These are phyloP conservation scores for Ptychobarbus kaznakovi DNA, from an alignment of 2,797 vertebrate genomes.

Conservation along the genomic window DNA sequence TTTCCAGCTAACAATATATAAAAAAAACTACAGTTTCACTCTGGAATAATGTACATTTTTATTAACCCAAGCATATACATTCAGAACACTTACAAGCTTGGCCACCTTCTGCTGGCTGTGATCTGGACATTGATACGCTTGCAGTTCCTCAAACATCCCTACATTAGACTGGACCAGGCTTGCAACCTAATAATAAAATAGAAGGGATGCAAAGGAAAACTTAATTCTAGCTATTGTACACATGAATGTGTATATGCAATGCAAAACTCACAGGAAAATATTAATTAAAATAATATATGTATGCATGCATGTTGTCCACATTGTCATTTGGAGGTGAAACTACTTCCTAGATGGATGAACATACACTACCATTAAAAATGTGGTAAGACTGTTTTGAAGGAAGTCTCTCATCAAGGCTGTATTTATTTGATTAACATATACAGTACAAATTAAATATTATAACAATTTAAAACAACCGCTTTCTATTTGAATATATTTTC, in stretches of 20 bases:
- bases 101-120: slow-evolving; percentile 63
- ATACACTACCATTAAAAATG: neutral
- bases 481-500: too few species aligned
- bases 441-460: too few species aligned
- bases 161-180: slow-evolving; percentile 60
- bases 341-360: neutral
- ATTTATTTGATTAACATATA: too few species aligned
- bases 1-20: slow-evolving; percentile 55
- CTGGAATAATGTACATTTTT: neutral
- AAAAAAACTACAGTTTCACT: neutral
- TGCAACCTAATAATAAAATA: slow-evolving; percentile 54
- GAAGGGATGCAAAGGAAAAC: neutral
- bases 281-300: too few species aligned
- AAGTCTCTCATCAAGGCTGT: too few species aligned
- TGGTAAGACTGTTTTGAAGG: neutral
- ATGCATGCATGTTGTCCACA: too few species aligned
- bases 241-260: too few species aligned
- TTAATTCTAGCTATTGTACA: neutral
- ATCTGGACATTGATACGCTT: slow-evolving; percentile 56
- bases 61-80: too few species aligned
- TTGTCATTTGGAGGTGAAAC: neutral
- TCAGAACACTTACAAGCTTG: slow-evolving; percentile 62
- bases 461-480: too few species aligned
- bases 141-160: slow-evolving; percentile 65
- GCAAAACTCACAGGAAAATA: too few species aligned